phyloP scores from a whole-genome alignment of 1,140 invertebrate species.

The Polyergus mexicanus region DNA sequence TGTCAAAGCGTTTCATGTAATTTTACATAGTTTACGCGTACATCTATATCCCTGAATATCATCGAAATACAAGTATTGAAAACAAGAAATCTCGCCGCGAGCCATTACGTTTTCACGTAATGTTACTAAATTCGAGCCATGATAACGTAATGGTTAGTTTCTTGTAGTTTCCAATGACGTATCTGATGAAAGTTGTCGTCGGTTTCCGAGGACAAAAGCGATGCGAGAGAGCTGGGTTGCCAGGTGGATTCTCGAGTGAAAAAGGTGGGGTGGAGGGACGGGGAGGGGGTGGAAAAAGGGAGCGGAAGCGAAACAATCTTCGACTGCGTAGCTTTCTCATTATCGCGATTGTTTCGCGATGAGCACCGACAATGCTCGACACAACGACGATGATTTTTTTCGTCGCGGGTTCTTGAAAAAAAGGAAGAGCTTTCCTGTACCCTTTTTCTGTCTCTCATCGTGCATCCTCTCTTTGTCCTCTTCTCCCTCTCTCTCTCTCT shows the following conservation, averaged over 20 bases:
- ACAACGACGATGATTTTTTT: constrained; percentile 77
- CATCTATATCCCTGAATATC: too few species aligned
- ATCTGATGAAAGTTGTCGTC: constrained; percentile 45
- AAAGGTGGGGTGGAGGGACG: constrained; percentile 29
- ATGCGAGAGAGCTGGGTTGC: not conserved
- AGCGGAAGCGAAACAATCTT: constrained; percentile 62
- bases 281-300: constrained; percentile 33
- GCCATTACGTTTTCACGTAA: constrained; percentile 9
- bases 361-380: constrained; percentile 82
- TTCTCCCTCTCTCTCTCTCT: not conserved
- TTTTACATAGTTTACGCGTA: too few species aligned
- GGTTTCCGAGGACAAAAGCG: constrained; percentile 58
- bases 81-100: not conserved
- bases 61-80: not conserved
- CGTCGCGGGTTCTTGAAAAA: constrained; percentile 51
- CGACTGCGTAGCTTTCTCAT: constrained; percentile 83
- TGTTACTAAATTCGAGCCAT: not conserved
- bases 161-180: constrained; percentile 46
- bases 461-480: not conserved
- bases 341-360: constrained; percentile 83
- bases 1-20: too few species aligned
- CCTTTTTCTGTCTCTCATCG: constrained; percentile 19
- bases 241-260: constrained; percentile 44
- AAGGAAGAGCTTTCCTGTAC: constrained; percentile 31
- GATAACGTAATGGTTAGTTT: constrained; percentile 24